phyloP scores from a whole-genome alignment of 2,888 invertebrate species.

The Idaea straminata region DNA sequence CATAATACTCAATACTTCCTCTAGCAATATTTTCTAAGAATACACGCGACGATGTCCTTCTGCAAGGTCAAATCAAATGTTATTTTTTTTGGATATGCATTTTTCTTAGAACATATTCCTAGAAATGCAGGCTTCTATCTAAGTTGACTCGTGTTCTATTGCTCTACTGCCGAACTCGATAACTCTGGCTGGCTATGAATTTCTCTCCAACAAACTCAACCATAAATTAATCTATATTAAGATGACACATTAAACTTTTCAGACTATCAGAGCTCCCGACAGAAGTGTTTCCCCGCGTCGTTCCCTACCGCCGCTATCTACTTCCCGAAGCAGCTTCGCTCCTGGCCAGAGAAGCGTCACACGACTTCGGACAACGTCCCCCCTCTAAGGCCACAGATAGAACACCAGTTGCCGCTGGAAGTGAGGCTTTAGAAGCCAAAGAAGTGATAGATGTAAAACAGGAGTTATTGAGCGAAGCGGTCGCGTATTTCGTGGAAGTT shows the following conservation, averaged over 20 bases:
- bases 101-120: no score
- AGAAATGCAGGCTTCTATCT: no score
- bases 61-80: no score
- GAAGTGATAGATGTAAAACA: constrained; percentile 27
- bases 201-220: no score
- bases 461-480: neutral
- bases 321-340: constrained; percentile 45
- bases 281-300: constrained; percentile 46
- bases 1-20: neutral
- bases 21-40: no score
- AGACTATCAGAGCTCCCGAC: constrained; percentile 40
- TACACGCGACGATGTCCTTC: no score
- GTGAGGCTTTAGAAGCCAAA: constrained; percentile 22
- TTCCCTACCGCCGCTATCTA: constrained; percentile 59
- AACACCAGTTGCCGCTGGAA: constrained; percentile 10
- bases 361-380: neutral
- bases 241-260: constrained; percentile 14
- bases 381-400: no score
- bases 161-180: no score
- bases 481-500: constrained; percentile 28
- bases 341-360: constrained; percentile 39
- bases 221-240: no score
- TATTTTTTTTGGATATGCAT: no score
- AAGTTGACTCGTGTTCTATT: no score
- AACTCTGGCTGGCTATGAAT: no score